Percentiles rank a stretch among this genome's conserved stretches.
These are phyloP conservation scores for Laupala kohalensis DNA, from an alignment of 1,140 invertebrate species.

Conservation along the genomic window DNA sequence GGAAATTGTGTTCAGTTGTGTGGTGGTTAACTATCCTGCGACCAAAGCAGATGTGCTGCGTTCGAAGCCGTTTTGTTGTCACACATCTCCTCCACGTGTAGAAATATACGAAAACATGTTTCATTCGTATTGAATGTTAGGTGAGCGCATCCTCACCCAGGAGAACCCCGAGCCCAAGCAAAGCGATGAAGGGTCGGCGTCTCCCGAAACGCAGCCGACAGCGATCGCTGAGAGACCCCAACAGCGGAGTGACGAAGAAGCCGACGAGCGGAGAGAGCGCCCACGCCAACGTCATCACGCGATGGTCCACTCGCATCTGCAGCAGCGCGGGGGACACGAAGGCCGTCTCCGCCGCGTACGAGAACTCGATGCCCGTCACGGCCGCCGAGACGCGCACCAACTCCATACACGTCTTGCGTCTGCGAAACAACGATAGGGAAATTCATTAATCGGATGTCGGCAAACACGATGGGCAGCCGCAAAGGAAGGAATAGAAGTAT, in stretches of 20 bases:
- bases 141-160: constrained; percentile 44
- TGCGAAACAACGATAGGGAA: constrained; percentile 26
- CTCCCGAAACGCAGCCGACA: constrained; percentile 68
- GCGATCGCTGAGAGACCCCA: constrained; percentile 84
- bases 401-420: constrained; percentile 68
- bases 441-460: too few relatives aligned
- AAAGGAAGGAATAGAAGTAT: too few relatives aligned
- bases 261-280: constrained; percentile 81
- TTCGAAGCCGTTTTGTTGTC: too few relatives aligned
- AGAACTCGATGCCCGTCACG: constrained; percentile 95
- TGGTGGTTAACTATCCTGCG: too few relatives aligned
- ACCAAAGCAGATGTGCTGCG: too few relatives aligned
- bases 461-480: neutral
- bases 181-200: constrained; percentile 78
- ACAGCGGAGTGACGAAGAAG: constrained; percentile 82
- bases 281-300: constrained; percentile 92
- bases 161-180: constrained; percentile 79
- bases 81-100: too few relatives aligned
- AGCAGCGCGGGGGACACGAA: constrained; percentile 91
- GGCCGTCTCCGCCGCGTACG: constrained; percentile 91
- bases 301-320: constrained; percentile 79
- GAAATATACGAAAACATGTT: too few relatives aligned
- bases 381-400: constrained; percentile 79
- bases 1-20: too few relatives aligned
- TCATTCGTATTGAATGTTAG: too few relatives aligned